Evolutionary conservation across 2,113 vertebrate species (phyloP).

Genomic region (Anser cygnoides): DNA sequence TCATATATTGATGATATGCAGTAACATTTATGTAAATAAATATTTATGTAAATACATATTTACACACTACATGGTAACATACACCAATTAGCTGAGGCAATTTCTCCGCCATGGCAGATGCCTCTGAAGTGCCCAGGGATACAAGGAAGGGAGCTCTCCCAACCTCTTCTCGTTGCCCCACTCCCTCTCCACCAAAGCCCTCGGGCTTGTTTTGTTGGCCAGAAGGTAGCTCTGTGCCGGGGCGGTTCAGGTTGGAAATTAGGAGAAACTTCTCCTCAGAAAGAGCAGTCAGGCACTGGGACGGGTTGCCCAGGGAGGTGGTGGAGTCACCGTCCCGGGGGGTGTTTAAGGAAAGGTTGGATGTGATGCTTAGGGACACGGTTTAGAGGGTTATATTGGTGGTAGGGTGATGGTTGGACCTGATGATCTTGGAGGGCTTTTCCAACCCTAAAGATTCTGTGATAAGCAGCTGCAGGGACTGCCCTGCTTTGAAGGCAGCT

Average conservation of each 20-base stretch:
- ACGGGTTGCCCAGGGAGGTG: too few relatives aligned
- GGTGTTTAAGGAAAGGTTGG: too few relatives aligned
- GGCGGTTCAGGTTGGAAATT: too few relatives aligned
- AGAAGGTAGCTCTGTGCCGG: neutral
- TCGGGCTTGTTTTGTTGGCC: neutral
- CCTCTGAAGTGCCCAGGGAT: neutral
- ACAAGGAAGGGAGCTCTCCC: neutral
- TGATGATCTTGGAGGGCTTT: too few relatives aligned
- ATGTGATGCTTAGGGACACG: too few relatives aligned
- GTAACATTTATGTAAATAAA: neutral
- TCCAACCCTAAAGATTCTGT: too few relatives aligned
- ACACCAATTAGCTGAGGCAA: constrained; percentile 9
- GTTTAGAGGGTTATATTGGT: too few relatives aligned
- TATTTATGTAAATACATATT: neutral
- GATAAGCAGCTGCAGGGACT: neutral
- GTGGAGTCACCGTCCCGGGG: too few relatives aligned
- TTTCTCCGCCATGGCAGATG: neutral
- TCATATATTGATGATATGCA: neutral
- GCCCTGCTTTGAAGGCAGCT: neutral
- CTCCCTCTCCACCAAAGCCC: neutral
- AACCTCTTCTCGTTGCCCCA: neutral
- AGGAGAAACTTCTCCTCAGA: too few relatives aligned
- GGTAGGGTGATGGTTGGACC: too few relatives aligned
- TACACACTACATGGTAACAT: neutral
- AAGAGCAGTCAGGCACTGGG: too few relatives aligned